phyloP scores from a whole-genome alignment of 1,140 invertebrate genomes.

The Varroa destructor region DNA sequence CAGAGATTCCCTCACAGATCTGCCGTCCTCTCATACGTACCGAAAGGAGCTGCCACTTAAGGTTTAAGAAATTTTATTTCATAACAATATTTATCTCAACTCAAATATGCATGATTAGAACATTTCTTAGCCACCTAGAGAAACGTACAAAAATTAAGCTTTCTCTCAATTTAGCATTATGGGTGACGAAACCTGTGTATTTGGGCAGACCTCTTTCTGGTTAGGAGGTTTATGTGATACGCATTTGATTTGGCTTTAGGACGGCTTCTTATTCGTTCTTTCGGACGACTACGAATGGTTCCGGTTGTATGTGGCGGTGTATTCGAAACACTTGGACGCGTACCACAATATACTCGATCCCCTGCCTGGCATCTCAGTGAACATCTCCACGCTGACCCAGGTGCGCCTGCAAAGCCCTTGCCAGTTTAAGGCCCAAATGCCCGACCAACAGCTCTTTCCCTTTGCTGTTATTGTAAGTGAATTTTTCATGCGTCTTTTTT shows the following conservation, averaged over 20 bases:
- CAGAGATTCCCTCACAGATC: constrained; percentile 17
- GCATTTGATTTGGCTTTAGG: not conserved
- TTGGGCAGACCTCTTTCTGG: no score
- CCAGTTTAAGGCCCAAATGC: constrained; percentile 3
- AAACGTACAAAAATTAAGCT: no score
- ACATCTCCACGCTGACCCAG: constrained; percentile 14
- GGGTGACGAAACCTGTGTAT: no score
- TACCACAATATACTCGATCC: constrained; percentile 26
- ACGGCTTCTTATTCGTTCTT: constrained; percentile 18
- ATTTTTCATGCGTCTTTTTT: no score
- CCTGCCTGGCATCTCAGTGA: constrained; percentile 17
- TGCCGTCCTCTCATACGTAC: constrained; percentile 25
- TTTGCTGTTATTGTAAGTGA: constrained; percentile 15
- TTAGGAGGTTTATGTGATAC: not conserved
- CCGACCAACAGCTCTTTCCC: constrained; percentile 6
- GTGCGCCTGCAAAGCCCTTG: not conserved
- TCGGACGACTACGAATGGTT: constrained; percentile 27
- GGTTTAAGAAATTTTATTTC: not conserved
- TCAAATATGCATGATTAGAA: no score
- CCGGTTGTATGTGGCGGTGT: constrained; percentile 17
- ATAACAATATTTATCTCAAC: no score
- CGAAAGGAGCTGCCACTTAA: constrained; percentile 16
- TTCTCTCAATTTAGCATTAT: no score
- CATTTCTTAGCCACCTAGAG: no score
- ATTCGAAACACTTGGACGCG: constrained; percentile 19